A percentile compares a stretch with the other conserved stretches of the same genome.
phyloP scores from a whole-genome alignment of 2,797 vertebrate species.

The Macropus fuliginosus region DNA sequence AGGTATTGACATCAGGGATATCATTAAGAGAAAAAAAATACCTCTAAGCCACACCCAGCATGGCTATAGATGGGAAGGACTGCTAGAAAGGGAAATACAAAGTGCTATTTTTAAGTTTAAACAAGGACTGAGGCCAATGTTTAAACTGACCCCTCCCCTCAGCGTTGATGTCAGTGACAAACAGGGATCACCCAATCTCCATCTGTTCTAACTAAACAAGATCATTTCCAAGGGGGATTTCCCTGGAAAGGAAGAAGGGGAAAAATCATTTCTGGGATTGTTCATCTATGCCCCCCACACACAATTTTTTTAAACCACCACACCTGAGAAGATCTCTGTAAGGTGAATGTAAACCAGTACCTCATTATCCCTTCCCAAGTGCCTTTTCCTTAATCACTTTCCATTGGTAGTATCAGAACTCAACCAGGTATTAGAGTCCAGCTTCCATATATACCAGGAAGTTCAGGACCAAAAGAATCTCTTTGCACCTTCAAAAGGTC shows the following conservation, averaged over 20 bases:
- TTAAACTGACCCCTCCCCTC: neutral
- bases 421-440: neutral
- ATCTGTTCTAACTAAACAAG: neutral
- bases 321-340: neutral
- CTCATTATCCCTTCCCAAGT: neutral
- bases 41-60: neutral
- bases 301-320: neutral
- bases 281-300: neutral
- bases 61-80: neutral
- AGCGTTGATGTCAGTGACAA: neutral
- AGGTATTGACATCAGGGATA: neutral
- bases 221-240: neutral
- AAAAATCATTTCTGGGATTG: neutral
- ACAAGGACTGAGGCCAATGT: neutral
- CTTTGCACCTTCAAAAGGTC: neutral
- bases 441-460: neutral
- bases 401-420: neutral
- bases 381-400: neutral
- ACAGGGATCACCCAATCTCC: neutral
- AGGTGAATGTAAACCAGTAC: neutral
- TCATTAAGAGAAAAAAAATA: neutral
- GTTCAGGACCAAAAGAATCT: neutral
- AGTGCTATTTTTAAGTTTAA: neutral
- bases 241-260: neutral
- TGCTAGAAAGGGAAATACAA: neutral